Evolutionary conservation across 2,113 vertebrate genomes (phyloP).

Genomic region (Eupsittula cactorum): DNA sequence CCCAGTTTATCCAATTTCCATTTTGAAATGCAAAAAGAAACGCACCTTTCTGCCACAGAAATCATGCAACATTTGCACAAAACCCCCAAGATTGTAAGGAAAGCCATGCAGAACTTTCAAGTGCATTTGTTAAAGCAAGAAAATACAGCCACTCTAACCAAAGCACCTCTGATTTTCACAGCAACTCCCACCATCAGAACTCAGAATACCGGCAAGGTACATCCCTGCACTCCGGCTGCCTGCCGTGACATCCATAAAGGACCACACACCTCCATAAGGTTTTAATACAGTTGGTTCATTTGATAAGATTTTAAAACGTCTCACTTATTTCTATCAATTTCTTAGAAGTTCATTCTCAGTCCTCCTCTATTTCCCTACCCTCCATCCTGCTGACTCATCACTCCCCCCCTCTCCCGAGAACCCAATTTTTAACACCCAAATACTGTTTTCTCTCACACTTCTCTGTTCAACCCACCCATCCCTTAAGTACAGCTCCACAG

Average conservation of each 20-base stretch:
- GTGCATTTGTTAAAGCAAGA: not conserved
- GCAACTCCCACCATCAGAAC: not conserved
- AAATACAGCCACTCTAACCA: not conserved
- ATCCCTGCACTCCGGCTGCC: not conserved
- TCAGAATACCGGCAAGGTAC: not conserved
- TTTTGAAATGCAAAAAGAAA: not conserved
- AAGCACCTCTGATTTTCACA: not conserved
- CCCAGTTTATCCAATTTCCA: not conserved
- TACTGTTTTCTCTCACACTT: not conserved
- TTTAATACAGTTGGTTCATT: not conserved
- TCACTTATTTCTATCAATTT: not conserved
- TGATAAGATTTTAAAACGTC: not conserved
- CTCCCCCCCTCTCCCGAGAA: not conserved
- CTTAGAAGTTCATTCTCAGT: not conserved
- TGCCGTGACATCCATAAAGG: not conserved
- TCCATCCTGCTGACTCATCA: not conserved
- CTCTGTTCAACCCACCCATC: not conserved
- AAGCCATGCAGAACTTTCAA: not conserved
- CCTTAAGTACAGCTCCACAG: not conserved
- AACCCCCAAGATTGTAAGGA: accelerated
- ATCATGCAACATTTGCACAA: not conserved
- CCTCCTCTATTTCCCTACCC: not conserved
- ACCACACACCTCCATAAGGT: not conserved
- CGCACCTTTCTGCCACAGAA: not conserved
- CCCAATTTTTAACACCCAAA: not conserved